Percentiles rank a stretch among this genome's conserved stretches.
Conservation (phyloP, 2,113 vertebrate genomes). For the Oriolus oriolus region DNA sequence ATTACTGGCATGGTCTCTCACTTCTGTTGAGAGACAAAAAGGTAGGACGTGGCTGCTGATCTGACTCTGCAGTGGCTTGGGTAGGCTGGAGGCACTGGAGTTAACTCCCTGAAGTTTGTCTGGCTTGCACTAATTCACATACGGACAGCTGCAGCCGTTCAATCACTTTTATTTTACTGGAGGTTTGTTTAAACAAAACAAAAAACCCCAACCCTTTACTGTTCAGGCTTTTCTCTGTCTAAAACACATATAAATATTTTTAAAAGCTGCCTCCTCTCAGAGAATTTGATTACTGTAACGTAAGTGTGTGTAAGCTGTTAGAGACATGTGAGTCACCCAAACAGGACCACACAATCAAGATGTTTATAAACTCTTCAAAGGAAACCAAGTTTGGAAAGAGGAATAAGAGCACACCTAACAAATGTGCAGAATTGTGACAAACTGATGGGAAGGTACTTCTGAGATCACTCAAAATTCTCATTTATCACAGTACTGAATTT, state of each 20-base stretch:
- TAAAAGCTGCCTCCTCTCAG: neutral
- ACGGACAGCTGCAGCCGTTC: neutral
- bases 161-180: neutral
- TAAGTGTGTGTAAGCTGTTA: slow-evolving; percentile 11
- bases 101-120: neutral
- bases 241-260: slow-evolving; percentile 33
- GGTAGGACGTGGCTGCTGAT: neutral
- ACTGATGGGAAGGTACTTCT: neutral
- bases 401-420: neutral
- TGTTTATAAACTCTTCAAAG: neutral
- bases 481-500: neutral
- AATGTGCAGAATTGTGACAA: neutral
- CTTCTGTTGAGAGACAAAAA: neutral
- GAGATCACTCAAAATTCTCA: neutral
- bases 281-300: neutral
- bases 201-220: neutral
- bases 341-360: slow-evolving; percentile 9
- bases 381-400: neutral
- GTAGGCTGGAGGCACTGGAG: neutral
- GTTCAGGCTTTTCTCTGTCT: neutral
- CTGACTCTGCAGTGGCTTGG: neutral
- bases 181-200: slow-evolving; percentile 23
- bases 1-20: neutral
- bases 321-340: neutral
- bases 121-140: neutral